Conservation (phyloP, 2,797 vertebrate species). For the Labeo calbasu region DNA sequence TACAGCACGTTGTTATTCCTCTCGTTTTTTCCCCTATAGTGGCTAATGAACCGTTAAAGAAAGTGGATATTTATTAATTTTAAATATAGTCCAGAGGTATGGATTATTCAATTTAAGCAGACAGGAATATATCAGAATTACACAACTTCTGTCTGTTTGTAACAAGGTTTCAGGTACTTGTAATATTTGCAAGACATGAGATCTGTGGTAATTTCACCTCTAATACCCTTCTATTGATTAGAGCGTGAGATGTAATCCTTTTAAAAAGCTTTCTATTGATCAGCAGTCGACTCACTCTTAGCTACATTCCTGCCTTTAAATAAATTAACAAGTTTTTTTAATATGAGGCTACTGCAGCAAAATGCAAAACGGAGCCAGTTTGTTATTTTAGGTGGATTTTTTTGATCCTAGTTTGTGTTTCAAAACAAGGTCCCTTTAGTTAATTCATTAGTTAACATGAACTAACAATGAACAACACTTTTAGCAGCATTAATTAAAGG, state of each 20-base stretch:
- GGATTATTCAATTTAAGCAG: not conserved
- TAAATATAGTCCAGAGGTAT: not conserved
- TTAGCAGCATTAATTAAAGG: not conserved
- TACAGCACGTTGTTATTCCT: too few relatives aligned
- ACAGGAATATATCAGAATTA: not conserved
- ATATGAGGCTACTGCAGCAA: constrained; percentile 9
- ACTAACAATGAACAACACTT: not conserved
- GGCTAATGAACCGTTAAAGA: too few relatives aligned
- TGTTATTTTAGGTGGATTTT: not conserved
- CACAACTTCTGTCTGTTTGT: not conserved
- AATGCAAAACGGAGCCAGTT: not conserved
- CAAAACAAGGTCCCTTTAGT: not conserved
- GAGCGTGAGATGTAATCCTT: constrained; percentile 47
- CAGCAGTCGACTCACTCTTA: constrained; percentile 25
- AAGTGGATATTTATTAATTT: not conserved
- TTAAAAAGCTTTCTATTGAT: constrained; percentile 57
- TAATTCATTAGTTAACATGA: not conserved
- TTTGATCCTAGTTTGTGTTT: not conserved
- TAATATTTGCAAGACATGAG: constrained; percentile 7
- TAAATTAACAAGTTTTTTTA: constrained; percentile 47
- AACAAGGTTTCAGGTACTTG: constrained; percentile 1
- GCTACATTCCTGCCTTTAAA: constrained; percentile 30
- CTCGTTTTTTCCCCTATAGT: too few relatives aligned
- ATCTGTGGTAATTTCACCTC: constrained; percentile 25
- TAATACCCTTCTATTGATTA: constrained; percentile 59